Base-by-base conservation (phyloP, 2,113 vertebrate species). In the Neofelis nebulosa region DNA sequence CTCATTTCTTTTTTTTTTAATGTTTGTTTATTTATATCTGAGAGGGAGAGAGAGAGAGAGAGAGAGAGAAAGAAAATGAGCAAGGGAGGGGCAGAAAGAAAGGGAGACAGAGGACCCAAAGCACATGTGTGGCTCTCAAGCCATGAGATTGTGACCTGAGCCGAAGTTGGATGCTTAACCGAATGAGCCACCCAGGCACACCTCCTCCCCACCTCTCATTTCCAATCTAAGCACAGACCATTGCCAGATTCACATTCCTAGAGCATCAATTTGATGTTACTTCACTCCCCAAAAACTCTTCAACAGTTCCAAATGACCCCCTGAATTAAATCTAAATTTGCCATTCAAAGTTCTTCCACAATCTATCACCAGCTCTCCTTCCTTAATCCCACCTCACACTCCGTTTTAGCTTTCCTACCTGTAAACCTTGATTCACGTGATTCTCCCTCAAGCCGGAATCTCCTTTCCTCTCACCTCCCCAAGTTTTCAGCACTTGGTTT, bases 151-250 rank as follows among this genome's bases (percentile, higher is more conserved):
- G 21, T 61, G 57, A 57, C 55, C 55, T 57, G 55, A 57, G 57
- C 57, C 0, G 6, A 61, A 61, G 57, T 23, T 18, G 21, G 57
- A 61, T 61, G 57, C 21, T 21, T 61, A 61, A 9, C 57, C 18
- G 19, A 61, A 61, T 61, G 57, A 61, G 21, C 57, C 19, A 19
- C 57, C 57, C 2, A 23, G 57, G 21, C 57, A 2, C 57, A 21
- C 57, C 57, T 1, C 57, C 57, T 45, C 55, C 55, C 55, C 18
- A 18, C 55, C 50, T 63, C 29, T 82, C 9, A 36, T 57, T 86
- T 93, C 63, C 95, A 65, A 93, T 94, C 36, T 76, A 91, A 79
- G 69, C 71, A 81, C 73, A 94, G 81, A 94, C 55, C 33, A 87
- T 4, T 85, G 16, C 8, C 83, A 92, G 63, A 86, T 38, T 94